Evolutionary conservation across 1,140 invertebrate genomes (phyloP).

Genomic region (Macrobrachium rosenbergii): DNA sequence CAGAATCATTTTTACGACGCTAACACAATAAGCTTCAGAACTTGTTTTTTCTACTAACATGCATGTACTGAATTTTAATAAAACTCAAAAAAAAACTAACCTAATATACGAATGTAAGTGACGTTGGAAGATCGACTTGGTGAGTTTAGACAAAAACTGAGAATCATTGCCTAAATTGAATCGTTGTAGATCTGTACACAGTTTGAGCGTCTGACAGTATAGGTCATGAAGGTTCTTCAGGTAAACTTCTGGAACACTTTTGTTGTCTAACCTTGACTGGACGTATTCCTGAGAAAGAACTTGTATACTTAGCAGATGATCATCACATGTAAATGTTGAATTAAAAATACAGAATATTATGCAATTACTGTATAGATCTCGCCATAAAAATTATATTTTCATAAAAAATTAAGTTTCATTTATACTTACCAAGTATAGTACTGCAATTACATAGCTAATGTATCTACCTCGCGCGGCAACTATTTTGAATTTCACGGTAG

Average conservation of each 20-base stretch:
- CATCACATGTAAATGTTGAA: not conserved
- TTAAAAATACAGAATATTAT: not conserved
- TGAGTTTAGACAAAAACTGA: constrained; percentile 84
- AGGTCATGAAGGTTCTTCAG: constrained; percentile 89
- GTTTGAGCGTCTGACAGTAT: constrained; percentile 83
- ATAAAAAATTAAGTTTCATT: too few relatives aligned
- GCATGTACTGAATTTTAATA: not conserved
- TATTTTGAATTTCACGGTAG: too few relatives aligned
- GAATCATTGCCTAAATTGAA: constrained; percentile 87
- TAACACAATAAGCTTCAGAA: too few relatives aligned
- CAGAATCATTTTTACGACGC: too few relatives aligned
- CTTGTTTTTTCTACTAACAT: too few relatives aligned
- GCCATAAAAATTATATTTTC: too few relatives aligned
- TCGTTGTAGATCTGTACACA: constrained; percentile 80
- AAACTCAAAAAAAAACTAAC: constrained; percentile 68
- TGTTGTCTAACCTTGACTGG: constrained; percentile 65
- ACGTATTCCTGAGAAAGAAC: constrained; percentile 62
- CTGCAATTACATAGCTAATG: too few relatives aligned
- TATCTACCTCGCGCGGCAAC: too few relatives aligned
- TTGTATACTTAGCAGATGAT: not conserved
- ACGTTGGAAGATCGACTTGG: constrained; percentile 86
- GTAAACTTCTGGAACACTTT: constrained; percentile 73
- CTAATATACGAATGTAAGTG: constrained; percentile 84
- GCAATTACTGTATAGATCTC: not conserved
- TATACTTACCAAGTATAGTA: too few relatives aligned